Conservation (phyloP, 2,888 invertebrate species). For the Carterocephalus palaemon region DNA sequence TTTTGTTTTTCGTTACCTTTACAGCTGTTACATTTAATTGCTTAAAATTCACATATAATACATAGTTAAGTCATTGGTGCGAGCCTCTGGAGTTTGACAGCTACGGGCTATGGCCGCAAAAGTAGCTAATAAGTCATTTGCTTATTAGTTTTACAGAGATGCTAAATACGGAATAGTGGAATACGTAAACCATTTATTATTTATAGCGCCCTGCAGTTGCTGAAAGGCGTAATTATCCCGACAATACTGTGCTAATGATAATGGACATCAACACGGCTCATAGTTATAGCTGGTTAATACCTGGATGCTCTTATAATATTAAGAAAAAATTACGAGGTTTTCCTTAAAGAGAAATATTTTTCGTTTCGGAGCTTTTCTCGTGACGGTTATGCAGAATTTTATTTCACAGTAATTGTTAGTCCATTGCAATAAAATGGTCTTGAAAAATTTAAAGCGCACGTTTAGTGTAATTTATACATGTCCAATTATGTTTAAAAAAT, state of each 20-base stretch:
- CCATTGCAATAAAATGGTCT: slow-evolving; percentile 1
- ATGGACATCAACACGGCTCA: slow-evolving; percentile 47
- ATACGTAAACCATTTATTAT: slow-evolving; percentile 9
- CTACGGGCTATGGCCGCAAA: no score
- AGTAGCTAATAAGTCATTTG: no score
- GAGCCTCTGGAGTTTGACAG: no score
- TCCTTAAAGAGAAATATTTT: slow-evolving; percentile 2
- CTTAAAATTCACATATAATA: no score
- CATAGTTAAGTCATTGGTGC: no score
- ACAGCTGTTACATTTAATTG: no score
- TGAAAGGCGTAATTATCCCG: slow-evolving; percentile 36
- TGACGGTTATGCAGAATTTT: background rate
- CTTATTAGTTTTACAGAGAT: slow-evolving; percentile 1
- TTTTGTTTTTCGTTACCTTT: no score
- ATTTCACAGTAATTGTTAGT: slow-evolving; percentile 2
- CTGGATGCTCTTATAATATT: slow-evolving; percentile 7
- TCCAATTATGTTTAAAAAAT: slow-evolving; percentile 21
- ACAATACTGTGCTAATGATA: slow-evolving; percentile 55
- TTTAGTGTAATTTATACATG: slow-evolving; percentile 20
- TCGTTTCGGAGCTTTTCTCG: no score
- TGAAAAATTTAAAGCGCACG: slow-evolving; percentile 13
- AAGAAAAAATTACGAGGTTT: no score
- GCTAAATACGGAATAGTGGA: slow-evolving; percentile 3
- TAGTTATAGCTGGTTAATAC: slow-evolving; percentile 31
- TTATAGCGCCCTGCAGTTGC: slow-evolving; percentile 14